These are phyloP conservation scores for Apodemus agrarius DNA, from an alignment of 2,797 vertebrate species.

Conservation along the genomic window DNA sequence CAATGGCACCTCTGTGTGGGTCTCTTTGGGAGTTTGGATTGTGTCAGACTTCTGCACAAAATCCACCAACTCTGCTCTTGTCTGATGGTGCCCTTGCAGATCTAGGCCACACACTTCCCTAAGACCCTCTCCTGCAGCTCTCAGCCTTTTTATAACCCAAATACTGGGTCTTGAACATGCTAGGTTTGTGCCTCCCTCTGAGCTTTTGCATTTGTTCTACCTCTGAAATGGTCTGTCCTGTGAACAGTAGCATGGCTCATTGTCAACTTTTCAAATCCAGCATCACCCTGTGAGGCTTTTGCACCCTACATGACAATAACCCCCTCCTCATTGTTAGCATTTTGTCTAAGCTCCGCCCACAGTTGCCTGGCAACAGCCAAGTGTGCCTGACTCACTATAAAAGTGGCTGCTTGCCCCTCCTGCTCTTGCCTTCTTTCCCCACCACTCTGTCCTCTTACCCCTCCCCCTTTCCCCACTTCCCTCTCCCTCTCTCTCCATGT, in stretches of 20 bases:
- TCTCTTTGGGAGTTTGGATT: not conserved
- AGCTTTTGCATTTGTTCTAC: not conserved
- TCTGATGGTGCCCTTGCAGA: not conserved
- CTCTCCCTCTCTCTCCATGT: too few species aligned
- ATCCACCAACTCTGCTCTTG: not conserved
- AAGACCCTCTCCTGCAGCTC: not conserved
- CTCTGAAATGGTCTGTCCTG: not conserved
- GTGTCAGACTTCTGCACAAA: not conserved
- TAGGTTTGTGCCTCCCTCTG: not conserved
- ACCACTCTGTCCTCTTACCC: too few species aligned
- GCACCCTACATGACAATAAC: not conserved
- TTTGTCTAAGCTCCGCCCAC: too few species aligned
- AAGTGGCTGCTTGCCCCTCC: too few species aligned
- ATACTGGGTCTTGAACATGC: not conserved
- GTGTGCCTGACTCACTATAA: too few species aligned
- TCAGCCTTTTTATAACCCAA: not conserved
- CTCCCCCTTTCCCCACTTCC: too few species aligned
- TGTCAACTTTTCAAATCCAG: not conserved
- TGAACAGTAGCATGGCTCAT: not conserved
- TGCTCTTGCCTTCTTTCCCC: too few species aligned
- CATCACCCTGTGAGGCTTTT: not conserved
- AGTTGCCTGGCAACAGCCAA: too few species aligned
- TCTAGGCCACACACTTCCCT: not conserved
- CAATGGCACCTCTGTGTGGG: not conserved
- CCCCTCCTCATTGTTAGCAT: too few species aligned